Evolutionary conservation across 2,888 invertebrate species (phyloP).

Genomic region (Resseliella maxima): DNA sequence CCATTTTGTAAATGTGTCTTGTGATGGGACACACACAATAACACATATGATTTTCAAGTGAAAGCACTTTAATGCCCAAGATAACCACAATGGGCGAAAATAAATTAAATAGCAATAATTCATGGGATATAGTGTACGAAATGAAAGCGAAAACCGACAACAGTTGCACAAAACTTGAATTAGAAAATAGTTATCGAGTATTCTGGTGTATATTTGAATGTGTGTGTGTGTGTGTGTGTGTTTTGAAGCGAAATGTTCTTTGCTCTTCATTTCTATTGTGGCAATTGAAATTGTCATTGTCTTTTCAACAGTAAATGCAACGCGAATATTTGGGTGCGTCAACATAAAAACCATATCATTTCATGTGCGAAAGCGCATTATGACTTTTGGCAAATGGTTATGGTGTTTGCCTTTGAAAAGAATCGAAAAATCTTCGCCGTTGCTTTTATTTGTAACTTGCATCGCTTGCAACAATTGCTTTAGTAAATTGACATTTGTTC

Average conservation of each 20-base stretch:
- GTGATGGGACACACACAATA: not conserved
- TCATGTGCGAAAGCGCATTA: not conserved
- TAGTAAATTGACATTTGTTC: constrained; percentile 10
- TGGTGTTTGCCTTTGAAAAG: not conserved
- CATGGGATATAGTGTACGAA: not conserved
- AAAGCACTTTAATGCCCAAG: constrained; percentile 14
- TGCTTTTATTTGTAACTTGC: not conserved
- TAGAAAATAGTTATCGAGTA: not conserved
- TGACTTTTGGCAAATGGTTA: constrained; percentile 10
- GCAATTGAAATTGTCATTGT: not conserved
- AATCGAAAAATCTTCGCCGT: not conserved
- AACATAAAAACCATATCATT: not conserved
- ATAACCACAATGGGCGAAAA: constrained; percentile 25
- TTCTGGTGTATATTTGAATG: not conserved
- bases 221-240: not conserved
- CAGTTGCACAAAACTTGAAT: not conserved
- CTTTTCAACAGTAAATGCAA: not conserved
- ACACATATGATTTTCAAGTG: constrained; percentile 10
- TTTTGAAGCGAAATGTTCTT: not conserved
- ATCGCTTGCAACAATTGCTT: not conserved
- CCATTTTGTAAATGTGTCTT: not conserved
- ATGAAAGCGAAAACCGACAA: constrained; percentile 11
- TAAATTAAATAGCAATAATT: constrained; percentile 19
- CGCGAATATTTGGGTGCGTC: not conserved
- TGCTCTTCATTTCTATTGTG: not conserved